Base-by-base conservation (phyloP, 1,140 invertebrate species). In the Parapsyche elsis region DNA sequence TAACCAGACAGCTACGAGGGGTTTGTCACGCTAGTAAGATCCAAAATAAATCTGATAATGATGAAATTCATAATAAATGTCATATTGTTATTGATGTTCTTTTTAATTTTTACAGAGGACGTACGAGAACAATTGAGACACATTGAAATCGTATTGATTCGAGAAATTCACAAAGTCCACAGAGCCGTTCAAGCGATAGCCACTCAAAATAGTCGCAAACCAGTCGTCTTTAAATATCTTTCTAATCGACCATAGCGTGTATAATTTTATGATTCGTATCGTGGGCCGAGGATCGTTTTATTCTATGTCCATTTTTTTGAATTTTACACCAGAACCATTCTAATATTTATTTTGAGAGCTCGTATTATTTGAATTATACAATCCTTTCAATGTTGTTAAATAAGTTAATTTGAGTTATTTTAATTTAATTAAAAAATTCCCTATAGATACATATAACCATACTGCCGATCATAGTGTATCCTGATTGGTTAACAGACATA, bases 1-100 rank as follows among this genome's bases (percentile, higher is more conserved):
- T 87, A 21, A 86, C 85, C 1, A 81, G 86, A 81, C 84, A 87
- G 83, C 81, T 88, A 7, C 85, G 85, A 84, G 86, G 86, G 9
- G 86, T 88, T 44, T 87, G 86, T 76, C 86, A 86, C 45, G 80
- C 84, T n/a, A 86, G 86, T 86, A 84, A 85, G 30, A 67, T 57
- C 0, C 24, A 38, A 71, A 71, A 49, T 23, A 75, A 38, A 46
- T 19, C 5, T 9, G 16, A n/a, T n/a, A n/a, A n/a, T n/a, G n/a
- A n/a, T 23, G 19, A 24, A 67, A 67, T n/a, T 21, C n/a, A n/a
- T n/a, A n/a, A n/a, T 44, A 10, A 0, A 38, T 38, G 30, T 70
- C 26, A 70, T 21, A 44, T n/a, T 12, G 24, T 73, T 5, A 30
- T 59, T 61, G 49, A 30, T 7, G 12, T 9, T 26, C 1, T 9